Base-by-base conservation (phyloP, 1,140 invertebrate species). In the Archegozetes longisetosus region DNA sequence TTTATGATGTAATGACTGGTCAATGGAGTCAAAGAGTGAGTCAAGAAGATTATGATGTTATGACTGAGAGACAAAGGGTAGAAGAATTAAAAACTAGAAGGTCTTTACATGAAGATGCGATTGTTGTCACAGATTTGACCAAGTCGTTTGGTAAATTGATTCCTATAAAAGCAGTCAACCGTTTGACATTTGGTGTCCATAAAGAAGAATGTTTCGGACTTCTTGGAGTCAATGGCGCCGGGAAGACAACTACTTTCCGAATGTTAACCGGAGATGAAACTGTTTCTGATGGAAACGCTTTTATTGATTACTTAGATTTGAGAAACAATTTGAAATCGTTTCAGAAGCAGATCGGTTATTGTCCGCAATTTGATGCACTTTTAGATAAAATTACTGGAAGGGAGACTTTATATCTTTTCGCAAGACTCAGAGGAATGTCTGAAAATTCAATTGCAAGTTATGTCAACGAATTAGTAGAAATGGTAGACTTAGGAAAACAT, bases 151-250 rank as follows among this genome's bases (percentile, higher is more conserved):
- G n/a, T 13, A 25, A 61, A 6, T 66, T 55, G 48, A 23, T 26
- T 9, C 54, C 56, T 4, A 62, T 65, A 29, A 52, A 47, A 28
- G 66, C 63, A 22, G 64, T 66, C 25, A 48, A 67, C 53, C 24
- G 53, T 47, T 54, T 66, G 12, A 61, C 60, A 17, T 66, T 64
- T 60, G 62, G 63, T 6, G 63, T 67, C 56, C 64, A 70, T 20
- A 61, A 70, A 23, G 69, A 70, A 26, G 75, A 77, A 64, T 76
- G 75, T 63, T 77, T 77, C 67, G 76, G 76, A 22, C 61, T 77
- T 25, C 66, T 77, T 4, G 76, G 74, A 25, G 66, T 71, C 2
- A 72, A 72, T 60, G 72, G 71, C 14, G 70, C 71, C 25, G 71
- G 72, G 20, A 71, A 70, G 65, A 68, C 71, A 25, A 70, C 68